phyloP scores from a whole-genome alignment of 2,888 invertebrate genomes.

The Eutolmus rufibarbis region DNA sequence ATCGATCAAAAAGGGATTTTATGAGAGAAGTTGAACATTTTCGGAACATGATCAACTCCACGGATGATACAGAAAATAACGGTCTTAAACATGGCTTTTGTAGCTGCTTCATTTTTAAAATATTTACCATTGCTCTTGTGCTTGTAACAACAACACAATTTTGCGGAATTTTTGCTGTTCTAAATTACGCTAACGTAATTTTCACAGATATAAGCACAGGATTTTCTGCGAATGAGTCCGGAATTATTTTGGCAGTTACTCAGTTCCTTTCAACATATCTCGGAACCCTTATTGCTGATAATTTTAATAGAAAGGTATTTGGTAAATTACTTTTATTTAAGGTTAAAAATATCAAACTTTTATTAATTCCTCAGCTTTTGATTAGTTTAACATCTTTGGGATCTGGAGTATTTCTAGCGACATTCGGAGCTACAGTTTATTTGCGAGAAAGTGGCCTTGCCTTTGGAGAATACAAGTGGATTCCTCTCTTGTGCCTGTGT shows the following conservation, averaged over 20 bases:
- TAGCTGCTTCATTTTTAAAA: neutral
- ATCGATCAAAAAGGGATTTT: constrained; percentile 54
- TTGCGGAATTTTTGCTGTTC: constrained; percentile 56
- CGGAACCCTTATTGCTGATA: constrained; percentile 51
- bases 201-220: constrained; percentile 49
- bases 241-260: constrained; percentile 52
- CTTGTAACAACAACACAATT: constrained; percentile 55
- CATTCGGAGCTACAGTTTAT: neutral
- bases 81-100: neutral
- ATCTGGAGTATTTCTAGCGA: constrained; percentile 7
- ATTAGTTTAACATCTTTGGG: constrained; percentile 31
- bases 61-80: neutral
- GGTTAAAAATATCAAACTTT: neutral
- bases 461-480: constrained; percentile 46
- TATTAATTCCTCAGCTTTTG: neutral
- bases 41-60: constrained; percentile 27
- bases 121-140: constrained; percentile 51
- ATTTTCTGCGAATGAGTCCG: constrained; percentile 50
- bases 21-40: constrained; percentile 54
- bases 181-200: constrained; percentile 55
- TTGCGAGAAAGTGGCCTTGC: neutral
- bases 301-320: constrained; percentile 54
- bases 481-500: constrained; percentile 52
- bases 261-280: constrained; percentile 54
- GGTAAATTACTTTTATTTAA: neutral